These are phyloP conservation scores for Urosaurus nigricauda DNA, from an alignment of 2,797 vertebrate species.

Conservation along the genomic window DNA sequence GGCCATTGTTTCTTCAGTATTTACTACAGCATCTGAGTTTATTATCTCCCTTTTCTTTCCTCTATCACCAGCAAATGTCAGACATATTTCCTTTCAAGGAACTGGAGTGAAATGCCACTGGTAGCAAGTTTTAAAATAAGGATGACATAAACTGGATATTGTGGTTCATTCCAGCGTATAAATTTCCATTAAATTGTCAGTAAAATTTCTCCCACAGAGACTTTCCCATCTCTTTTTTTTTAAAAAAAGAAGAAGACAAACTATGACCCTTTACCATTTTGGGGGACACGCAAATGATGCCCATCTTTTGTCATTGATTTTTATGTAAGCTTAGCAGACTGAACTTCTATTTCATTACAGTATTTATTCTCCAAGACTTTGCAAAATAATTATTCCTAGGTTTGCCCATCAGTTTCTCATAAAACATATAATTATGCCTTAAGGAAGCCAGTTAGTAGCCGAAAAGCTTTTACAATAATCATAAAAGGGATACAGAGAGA, in stretches of 20 bases:
- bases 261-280: neutral
- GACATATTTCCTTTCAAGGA: neutral
- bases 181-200: conserved; percentile 19
- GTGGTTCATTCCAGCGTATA: conserved; percentile 3
- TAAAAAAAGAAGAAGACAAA: neutral
- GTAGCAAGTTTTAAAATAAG: conserved; percentile 8
- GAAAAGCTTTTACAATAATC: conserved; percentile 29
- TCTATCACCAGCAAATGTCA: conserved; percentile 2
- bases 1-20: neutral
- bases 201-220: neutral
- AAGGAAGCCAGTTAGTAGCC: neutral
- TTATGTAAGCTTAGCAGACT: conserved; percentile 1
- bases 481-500: conserved; percentile 12
- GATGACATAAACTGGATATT: neutral
- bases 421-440: conserved; percentile 39
- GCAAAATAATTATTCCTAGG: conserved; percentile 38
- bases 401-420: conserved; percentile 9
- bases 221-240: neutral
- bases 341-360: conserved; percentile 5
- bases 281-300: neutral
- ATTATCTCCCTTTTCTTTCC: neutral
- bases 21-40: neutral
- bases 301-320: neutral
- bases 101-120: neutral
- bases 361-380: conserved; percentile 36